Conservation (phyloP, 2,113 vertebrate species). For the Syngnathus typhle region DNA sequence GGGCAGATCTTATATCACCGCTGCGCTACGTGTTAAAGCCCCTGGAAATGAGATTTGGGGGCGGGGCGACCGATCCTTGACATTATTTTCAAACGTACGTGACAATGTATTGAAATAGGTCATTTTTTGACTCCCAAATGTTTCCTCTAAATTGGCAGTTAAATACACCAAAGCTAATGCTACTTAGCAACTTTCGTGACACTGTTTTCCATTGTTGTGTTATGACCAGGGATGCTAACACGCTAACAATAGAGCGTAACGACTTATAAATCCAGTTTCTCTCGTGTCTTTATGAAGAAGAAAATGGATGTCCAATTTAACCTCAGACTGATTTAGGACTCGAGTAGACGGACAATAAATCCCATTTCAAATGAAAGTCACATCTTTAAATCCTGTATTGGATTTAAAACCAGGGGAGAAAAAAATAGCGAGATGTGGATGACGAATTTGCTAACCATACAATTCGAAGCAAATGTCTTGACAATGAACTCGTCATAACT, state of each 20-base stretch:
- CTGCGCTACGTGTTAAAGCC: conserved; percentile 1
- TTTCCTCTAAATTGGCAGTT: too few relatives aligned
- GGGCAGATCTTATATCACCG: conserved; percentile 55
- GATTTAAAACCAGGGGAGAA: background rate
- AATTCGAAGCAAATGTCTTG: background rate
- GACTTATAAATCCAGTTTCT: background rate
- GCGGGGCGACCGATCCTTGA: too few relatives aligned
- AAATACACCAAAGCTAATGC: too few relatives aligned
- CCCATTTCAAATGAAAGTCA: background rate
- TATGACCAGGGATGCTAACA: background rate
- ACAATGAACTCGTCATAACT: background rate
- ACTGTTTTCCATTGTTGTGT: background rate
- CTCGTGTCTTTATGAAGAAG: background rate
- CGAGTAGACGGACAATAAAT: background rate
- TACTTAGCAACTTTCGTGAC: too few relatives aligned
- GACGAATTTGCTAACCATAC: background rate
- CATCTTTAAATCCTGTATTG: background rate
- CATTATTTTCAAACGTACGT: too few relatives aligned
- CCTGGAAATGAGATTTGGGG: background rate
- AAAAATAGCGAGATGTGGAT: background rate
- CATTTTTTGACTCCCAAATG: too few relatives aligned
- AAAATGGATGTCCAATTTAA: background rate
- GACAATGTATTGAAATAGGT: too few relatives aligned
- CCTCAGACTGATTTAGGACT: background rate
- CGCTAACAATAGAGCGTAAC: background rate